Evolutionary conservation across 2,113 vertebrate species (phyloP).

Genomic region (Cottus gobio): DNA sequence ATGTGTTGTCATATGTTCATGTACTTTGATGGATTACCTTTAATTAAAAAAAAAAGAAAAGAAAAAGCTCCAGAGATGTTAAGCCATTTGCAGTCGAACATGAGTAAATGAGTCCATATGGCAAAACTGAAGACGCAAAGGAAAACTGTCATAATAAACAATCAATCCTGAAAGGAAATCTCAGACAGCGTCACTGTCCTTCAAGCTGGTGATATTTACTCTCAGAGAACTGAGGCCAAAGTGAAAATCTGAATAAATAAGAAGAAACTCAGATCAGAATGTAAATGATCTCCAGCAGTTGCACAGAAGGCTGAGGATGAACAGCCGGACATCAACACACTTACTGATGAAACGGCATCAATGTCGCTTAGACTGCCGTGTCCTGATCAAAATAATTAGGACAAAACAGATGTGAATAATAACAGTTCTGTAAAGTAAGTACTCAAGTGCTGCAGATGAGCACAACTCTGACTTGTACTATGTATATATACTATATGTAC

Average conservation of each 20-base stretch:
- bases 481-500: too few relatives aligned
- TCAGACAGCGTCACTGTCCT: background rate
- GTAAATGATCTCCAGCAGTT: too few relatives aligned
- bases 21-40: slow-evolving; percentile 26
- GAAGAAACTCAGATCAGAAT: too few relatives aligned
- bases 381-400: background rate
- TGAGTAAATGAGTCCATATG: slow-evolving; percentile 8
- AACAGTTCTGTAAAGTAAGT: background rate
- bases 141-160: background rate
- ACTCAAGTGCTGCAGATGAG: background rate
- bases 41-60: background rate
- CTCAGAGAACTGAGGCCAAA: background rate
- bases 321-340: background rate
- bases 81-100: background rate
- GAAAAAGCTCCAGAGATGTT: background rate
- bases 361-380: background rate
- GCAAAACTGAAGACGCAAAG: background rate
- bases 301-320: too few relatives aligned
- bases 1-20: slow-evolving; percentile 3
- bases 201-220: background rate
- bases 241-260: background rate
- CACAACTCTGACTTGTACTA: background rate
- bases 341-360: background rate
- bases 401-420: background rate
- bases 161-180: slow-evolving; percentile 14